Base-by-base conservation (phyloP, 2,797 vertebrate species). In the Sebastes hubbsi region DNA sequence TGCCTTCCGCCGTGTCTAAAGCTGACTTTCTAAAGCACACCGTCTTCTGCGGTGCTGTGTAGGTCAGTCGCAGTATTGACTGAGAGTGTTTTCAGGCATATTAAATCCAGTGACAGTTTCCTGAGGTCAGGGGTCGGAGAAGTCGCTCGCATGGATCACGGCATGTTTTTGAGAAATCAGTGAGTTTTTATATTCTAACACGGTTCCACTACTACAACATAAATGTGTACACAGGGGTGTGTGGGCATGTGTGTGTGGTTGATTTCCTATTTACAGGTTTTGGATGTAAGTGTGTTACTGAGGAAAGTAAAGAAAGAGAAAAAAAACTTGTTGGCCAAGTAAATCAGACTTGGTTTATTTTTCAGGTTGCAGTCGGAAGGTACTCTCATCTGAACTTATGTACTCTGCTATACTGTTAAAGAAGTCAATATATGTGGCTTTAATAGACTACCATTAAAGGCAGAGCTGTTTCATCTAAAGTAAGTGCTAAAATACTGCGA, bases 51-150 rank as follows among this genome's bases (percentile, higher is more conserved):
- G 91, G 91, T 86, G 90, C 80, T 80, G 82, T 89, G 85, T 86
- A 86, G 87, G 90, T 95, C 92, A 91, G 78, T 77, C 61, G 20
- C 83, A 82, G 77, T 82, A 90, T 89, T 81, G 82, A 92, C 86
- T 79, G 61, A 72, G 78, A 80, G 80, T 61, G 63, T 89, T 89
- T 89, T 89, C 79, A 65, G 60, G 54, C 82, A 72, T 83, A 84
- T 84, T 87, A 83, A 87, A 86, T 78, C 73, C 62, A 83, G 64
- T 77, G 87, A 78, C 82, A 88, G 86, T 87, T 93, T 93, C 78
- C 65, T 80, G 81, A 84, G 84, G 75, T 90, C 73, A 69, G 30
- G 32, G 75, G 27, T 72, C n/a, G 60, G 70, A 88, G 58, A 80
- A 38, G 78, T 58, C 16, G 22, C 69, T 76, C 68, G 55, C 52